Evolutionary conservation across 2,797 vertebrate genomes (phyloP).

Genomic region (Hippopotamyrus pictus): DNA sequence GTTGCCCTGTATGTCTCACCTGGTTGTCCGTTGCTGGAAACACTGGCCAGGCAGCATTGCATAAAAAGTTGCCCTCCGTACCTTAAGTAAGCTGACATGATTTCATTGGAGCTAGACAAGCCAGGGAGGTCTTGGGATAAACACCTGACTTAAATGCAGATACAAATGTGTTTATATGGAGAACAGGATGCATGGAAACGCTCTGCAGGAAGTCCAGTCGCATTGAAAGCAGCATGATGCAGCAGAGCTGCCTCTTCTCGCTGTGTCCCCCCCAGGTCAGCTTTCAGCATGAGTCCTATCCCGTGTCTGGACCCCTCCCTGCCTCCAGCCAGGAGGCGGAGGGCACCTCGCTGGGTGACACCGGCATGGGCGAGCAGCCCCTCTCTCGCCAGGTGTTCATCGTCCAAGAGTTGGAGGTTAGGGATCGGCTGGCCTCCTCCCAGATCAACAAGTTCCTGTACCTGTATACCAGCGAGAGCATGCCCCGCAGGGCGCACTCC

Average conservation of each 20-base stretch:
- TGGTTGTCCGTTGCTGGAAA: background rate
- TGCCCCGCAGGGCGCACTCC: slow-evolving; percentile 83
- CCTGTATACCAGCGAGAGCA: slow-evolving; percentile 85
- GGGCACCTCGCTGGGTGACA: slow-evolving; percentile 52
- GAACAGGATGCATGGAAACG: background rate
- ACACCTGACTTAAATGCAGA: too few species aligned
- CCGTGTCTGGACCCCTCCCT: background rate
- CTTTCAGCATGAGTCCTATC: slow-evolving; percentile 84
- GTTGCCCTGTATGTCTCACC: background rate
- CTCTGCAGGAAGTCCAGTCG: background rate
- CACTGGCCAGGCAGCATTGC: background rate
- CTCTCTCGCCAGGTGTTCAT: slow-evolving; percentile 84
- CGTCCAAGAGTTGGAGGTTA: slow-evolving; percentile 84
- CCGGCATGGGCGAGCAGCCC: slow-evolving; percentile 63
- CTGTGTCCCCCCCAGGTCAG: slow-evolving; percentile 64
- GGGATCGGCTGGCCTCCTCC: slow-evolving; percentile 81
- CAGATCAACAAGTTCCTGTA: slow-evolving; percentile 92
- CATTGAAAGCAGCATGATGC: background rate
- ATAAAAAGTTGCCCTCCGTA: background rate
- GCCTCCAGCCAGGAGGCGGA: slow-evolving; percentile 53
- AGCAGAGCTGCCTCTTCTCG: background rate
- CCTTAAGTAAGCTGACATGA: background rate
- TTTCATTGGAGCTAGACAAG: background rate
- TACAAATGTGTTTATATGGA: background rate
- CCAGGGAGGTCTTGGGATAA: background rate